A percentile compares a stretch with the other conserved stretches of the same genome.
Conservation (phyloP, 1,140 invertebrate species). For the Amyelois transitella region DNA sequence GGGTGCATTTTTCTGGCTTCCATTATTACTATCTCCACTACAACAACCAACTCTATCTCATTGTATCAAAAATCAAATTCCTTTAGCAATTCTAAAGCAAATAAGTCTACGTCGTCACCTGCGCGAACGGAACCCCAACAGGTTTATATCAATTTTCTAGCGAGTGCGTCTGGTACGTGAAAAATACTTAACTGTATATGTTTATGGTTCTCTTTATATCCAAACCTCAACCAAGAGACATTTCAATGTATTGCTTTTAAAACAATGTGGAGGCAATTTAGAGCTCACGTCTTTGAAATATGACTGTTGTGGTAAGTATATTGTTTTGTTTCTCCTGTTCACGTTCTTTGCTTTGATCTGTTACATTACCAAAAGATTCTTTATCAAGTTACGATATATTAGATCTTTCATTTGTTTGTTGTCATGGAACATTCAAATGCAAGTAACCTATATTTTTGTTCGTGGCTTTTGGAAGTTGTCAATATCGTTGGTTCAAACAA, state of each 20-base stretch:
- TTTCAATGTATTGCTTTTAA: neutral
- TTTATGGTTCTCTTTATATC: conserved; percentile 30
- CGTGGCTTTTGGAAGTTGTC: too few species aligned
- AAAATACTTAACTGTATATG: conserved; percentile 55
- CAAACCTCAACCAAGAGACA: neutral
- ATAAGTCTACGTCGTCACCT: conserved; percentile 58
- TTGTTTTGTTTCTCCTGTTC: neutral
- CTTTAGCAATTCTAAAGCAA: conserved; percentile 19
- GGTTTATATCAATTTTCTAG: conserved; percentile 71
- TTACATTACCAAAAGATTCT: neutral
- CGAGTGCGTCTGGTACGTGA: conserved; percentile 61
- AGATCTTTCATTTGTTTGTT: neutral
- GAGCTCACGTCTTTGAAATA: neutral
- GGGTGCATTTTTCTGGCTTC: conserved; percentile 57
- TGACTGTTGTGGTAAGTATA: neutral
- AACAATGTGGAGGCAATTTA: neutral
- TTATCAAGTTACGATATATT: neutral
- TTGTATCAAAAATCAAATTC: conserved; percentile 22
- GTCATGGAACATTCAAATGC: neutral
- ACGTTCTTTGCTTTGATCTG: neutral
- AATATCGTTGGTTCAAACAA: too few species aligned
- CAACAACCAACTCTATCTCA: conserved; percentile 24
- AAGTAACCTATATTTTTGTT: too few species aligned
- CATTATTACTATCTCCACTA: conserved; percentile 20
- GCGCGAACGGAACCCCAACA: conserved; percentile 56